Conservation (phyloP, 2,888 invertebrate species). For the Chrysotoxum bicinctum region DNA sequence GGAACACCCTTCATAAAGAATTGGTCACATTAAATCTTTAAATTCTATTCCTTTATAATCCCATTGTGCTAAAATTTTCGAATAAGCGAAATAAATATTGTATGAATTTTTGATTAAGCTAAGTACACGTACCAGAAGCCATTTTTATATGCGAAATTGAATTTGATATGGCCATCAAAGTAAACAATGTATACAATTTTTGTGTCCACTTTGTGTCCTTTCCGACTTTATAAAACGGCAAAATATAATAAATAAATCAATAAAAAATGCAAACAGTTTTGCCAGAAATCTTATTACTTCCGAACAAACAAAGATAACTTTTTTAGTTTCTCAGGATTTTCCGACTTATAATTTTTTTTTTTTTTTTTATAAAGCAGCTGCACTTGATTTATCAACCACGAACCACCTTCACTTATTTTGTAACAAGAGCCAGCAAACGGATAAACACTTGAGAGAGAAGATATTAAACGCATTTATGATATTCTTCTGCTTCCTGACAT, state of each 20-base stretch:
- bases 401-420: constrained; percentile 7
- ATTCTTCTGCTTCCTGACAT: constrained; percentile 51
- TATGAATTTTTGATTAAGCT: too few relatives aligned
- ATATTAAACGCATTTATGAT: constrained; percentile 51
- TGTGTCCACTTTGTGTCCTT: neutral
- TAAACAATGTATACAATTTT: neutral
- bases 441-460: constrained; percentile 32
- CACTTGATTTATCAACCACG: constrained; percentile 41
- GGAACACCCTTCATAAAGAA: too few relatives aligned
- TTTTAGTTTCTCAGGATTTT: neutral
- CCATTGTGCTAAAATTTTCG: too few relatives aligned
- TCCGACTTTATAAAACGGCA: neutral
- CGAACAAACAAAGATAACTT: constrained; percentile 18
- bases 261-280: constrained; percentile 28
- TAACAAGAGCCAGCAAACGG: constrained; percentile 14
- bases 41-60: too few relatives aligned
- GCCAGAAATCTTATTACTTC: constrained; percentile 44
- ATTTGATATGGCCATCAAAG: neutral
- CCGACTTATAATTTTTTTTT: neutral
- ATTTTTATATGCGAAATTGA: too few relatives aligned
- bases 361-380: constrained; percentile 5
- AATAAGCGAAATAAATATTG: too few relatives aligned
- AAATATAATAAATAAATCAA: neutral
- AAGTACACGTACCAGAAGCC: too few relatives aligned
- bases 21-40: too few relatives aligned